Conservation (phyloP, 37 sponge, comb jelly and placozoan genomes). For the Spongilla lacustris region DNA sequence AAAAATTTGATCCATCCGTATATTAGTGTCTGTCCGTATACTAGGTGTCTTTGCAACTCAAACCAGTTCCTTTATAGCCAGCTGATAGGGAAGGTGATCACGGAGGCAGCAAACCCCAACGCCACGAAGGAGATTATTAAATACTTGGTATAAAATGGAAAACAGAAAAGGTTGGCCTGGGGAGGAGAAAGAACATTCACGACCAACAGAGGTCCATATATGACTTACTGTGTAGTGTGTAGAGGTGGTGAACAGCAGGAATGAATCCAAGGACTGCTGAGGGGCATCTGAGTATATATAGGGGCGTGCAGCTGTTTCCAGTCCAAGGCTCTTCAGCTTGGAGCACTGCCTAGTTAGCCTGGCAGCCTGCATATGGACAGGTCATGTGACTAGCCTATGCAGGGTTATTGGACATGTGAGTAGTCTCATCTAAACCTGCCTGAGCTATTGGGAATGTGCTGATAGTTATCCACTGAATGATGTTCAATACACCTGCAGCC, state of each 20-base stretch:
- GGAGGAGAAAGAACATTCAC: neutral
- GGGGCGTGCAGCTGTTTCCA: conserved; percentile 65
- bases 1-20: no score
- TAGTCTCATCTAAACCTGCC: conserved; percentile 20
- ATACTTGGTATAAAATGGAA: neutral
- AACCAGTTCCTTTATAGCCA: neutral
- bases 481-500: conserved; percentile 46
- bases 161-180: neutral
- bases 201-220: neutral
- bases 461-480: conserved; percentile 52
- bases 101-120: neutral
- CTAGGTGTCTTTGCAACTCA: no score
- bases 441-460: conserved; percentile 49
- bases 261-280: conserved; percentile 65
- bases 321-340: conserved; percentile 53
- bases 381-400: neutral
- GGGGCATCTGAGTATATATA: conserved; percentile 67
- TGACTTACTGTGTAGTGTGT: conserved; percentile 56
- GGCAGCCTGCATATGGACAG: conserved; percentile 43
- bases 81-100: neutral
- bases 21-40: no score
- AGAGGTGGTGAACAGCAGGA: conserved; percentile 62
- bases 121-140: neutral
- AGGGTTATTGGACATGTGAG: neutral
- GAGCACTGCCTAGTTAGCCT: conserved; percentile 51